Percentiles rank a stretch among this genome's conserved stretches.
phyloP scores from a whole-genome alignment of 2,113 vertebrate genomes.

The Scomber colias region DNA sequence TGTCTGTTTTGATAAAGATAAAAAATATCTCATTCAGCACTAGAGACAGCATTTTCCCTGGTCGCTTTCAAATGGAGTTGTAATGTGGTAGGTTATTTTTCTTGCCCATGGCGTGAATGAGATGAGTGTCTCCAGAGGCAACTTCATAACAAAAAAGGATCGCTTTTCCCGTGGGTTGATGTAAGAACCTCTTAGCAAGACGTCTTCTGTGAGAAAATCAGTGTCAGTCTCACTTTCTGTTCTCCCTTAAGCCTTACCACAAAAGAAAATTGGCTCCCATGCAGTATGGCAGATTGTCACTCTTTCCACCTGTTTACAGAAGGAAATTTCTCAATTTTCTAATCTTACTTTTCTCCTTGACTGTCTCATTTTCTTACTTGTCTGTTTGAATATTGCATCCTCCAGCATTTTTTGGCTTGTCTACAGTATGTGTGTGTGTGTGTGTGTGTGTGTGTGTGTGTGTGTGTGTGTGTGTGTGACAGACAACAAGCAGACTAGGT shows the following conservation, averaged over 20 bases:
- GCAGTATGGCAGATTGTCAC: neutral
- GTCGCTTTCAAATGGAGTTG: constrained; percentile 29
- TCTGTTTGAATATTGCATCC: constrained; percentile 22
- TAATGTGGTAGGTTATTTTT: constrained; percentile 41
- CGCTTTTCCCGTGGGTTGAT: constrained; percentile 67
- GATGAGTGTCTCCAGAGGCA: constrained; percentile 51
- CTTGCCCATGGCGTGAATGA: constrained; percentile 33
- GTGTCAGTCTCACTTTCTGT: neutral
- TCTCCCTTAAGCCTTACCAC: constrained; percentile 11
- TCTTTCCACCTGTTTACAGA: constrained; percentile 28
- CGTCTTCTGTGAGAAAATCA: constrained; percentile 29
- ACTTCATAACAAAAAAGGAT: constrained; percentile 63
- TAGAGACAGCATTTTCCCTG: constrained; percentile 52
- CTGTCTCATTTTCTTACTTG: constrained; percentile 44
- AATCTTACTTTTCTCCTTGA: neutral
- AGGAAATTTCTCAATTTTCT: constrained; percentile 28
- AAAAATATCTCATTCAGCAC: constrained; percentile 37
- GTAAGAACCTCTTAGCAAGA: constrained; percentile 51
- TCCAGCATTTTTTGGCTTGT: constrained; percentile 16
- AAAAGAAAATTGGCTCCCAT: neutral
- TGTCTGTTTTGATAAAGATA: constrained; percentile 11
- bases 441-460: neutral
- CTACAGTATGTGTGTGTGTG: neutral
- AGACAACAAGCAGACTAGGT: too few relatives aligned
- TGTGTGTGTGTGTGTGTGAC: too few relatives aligned